These are phyloP conservation scores for Chymomyza caudatula DNA, from an alignment of 2,888 invertebrate genomes.

Conservation along the genomic window DNA sequence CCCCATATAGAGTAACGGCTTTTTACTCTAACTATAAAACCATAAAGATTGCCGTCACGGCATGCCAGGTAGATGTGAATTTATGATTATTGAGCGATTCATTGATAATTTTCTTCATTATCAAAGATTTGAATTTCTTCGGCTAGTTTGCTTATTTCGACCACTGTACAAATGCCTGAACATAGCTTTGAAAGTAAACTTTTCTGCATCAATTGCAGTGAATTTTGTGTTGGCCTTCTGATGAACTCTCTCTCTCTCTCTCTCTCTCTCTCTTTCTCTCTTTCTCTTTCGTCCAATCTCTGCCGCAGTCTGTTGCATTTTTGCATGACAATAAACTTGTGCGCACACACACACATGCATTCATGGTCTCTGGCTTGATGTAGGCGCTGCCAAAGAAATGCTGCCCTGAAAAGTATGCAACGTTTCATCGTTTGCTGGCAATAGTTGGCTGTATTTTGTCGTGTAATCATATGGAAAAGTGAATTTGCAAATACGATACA, in stretches of 20 bases:
- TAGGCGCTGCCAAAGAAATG: background rate
- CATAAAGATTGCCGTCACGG: no score
- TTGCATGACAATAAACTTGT: constrained; percentile 46
- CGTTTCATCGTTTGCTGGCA: constrained; percentile 40
- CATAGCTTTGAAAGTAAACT: constrained; percentile 49
- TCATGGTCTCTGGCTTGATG: background rate
- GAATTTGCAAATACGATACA: constrained; percentile 64
- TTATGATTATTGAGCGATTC: no score
- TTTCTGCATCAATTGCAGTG: constrained; percentile 63
- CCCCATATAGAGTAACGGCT: no score
- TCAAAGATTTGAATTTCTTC: no score
- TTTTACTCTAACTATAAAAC: no score
- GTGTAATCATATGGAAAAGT: constrained; percentile 72
- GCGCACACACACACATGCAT: constrained; percentile 21
- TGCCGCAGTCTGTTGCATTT: constrained; percentile 13
- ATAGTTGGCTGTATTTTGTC: constrained; percentile 64
- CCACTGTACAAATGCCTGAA: no score
- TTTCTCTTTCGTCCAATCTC: constrained; percentile 27
- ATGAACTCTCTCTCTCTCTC: background rate
- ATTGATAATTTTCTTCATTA: no score
- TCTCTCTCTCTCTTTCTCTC: no score
- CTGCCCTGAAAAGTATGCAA: constrained; percentile 8
- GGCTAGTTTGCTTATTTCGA: no score
- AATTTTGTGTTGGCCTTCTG: constrained; percentile 12
- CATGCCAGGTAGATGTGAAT: no score